Conservation (phyloP, 2,888 invertebrate species). For the Congeria kusceri region DNA sequence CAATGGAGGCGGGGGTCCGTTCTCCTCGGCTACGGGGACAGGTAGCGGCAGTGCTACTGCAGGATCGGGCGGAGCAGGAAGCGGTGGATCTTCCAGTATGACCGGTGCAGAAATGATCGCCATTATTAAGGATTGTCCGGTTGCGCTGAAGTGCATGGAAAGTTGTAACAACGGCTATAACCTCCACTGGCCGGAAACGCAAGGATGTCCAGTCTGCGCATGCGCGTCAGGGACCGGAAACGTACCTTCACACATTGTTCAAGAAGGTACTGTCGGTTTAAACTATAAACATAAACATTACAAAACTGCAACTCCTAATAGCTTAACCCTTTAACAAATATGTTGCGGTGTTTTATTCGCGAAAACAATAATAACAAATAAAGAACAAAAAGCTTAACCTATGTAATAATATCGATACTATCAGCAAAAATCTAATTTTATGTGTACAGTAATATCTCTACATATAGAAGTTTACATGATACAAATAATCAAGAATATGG, state of each 20-base stretch:
- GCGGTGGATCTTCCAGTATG: constrained; percentile 7
- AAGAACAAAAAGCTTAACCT: too few species aligned
- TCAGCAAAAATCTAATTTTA: too few species aligned
- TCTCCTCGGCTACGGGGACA: background rate
- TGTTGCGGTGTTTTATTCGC: too few species aligned
- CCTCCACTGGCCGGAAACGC: constrained; percentile 26
- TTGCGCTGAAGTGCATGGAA: constrained; percentile 63
- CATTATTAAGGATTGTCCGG: constrained; percentile 62
- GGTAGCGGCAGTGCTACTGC: background rate
- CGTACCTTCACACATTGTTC: background rate
- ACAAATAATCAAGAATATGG: too few species aligned
- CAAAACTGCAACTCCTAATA: too few species aligned
- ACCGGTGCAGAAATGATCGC: constrained; percentile 23
- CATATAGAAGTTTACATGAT: too few species aligned
- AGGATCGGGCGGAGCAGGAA: background rate
- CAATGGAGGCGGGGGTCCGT: constrained; percentile 4
- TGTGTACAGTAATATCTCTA: too few species aligned
- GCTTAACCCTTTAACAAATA: too few species aligned
- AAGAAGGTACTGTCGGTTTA: background rate
- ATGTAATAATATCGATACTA: too few species aligned
- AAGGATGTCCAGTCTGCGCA: constrained; percentile 65
- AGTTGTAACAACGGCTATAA: constrained; percentile 61
- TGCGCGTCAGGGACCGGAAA: constrained; percentile 38
- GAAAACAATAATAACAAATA: too few species aligned
- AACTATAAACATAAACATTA: too few species aligned